Evolutionary conservation across 2,888 invertebrate species (phyloP).

Genomic region (Mythimna albipuncta): DNA sequence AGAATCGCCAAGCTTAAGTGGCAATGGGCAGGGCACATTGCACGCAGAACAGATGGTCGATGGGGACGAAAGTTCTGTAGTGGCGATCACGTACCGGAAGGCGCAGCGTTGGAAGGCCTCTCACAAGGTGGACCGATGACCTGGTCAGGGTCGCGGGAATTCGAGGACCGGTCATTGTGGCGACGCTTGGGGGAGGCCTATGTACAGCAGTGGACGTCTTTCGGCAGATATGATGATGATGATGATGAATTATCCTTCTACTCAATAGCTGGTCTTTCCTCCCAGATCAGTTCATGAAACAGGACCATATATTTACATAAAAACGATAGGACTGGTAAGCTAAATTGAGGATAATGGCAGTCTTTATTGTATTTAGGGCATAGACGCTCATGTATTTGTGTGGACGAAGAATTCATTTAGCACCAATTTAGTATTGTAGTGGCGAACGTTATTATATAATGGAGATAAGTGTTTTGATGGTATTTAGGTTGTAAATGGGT

Average conservation of each 20-base stretch:
- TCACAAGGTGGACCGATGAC: too few relatives aligned
- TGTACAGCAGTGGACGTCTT: too few relatives aligned
- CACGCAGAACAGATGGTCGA: too few relatives aligned
- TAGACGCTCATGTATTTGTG: slow-evolving; percentile 14
- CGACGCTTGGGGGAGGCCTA: too few relatives aligned
- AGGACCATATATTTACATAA: slow-evolving; percentile 20
- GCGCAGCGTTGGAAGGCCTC: too few relatives aligned
- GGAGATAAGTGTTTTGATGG: neutral
- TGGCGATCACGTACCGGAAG: too few relatives aligned
- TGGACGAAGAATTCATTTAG: slow-evolving; percentile 30
- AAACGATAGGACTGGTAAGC: slow-evolving; percentile 18
- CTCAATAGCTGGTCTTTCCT: neutral
- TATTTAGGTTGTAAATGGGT: slow-evolving; percentile 4
- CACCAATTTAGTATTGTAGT: slow-evolving; percentile 24
- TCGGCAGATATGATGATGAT: too few relatives aligned
- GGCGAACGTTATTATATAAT: slow-evolving; percentile 1
- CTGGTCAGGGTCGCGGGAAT: too few relatives aligned
- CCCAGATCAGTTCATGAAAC: neutral
- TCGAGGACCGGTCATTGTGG: too few relatives aligned
- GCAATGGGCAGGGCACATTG: too few relatives aligned
- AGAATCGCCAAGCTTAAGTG: too few relatives aligned
- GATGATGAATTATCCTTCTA: neutral
- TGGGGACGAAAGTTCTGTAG: too few relatives aligned
- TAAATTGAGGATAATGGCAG: slow-evolving; percentile 19
- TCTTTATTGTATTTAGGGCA: slow-evolving; percentile 14